These are phyloP conservation scores for Zele albiditarsus DNA, from an alignment of 2,888 invertebrate genomes.

Conservation along the genomic window DNA sequence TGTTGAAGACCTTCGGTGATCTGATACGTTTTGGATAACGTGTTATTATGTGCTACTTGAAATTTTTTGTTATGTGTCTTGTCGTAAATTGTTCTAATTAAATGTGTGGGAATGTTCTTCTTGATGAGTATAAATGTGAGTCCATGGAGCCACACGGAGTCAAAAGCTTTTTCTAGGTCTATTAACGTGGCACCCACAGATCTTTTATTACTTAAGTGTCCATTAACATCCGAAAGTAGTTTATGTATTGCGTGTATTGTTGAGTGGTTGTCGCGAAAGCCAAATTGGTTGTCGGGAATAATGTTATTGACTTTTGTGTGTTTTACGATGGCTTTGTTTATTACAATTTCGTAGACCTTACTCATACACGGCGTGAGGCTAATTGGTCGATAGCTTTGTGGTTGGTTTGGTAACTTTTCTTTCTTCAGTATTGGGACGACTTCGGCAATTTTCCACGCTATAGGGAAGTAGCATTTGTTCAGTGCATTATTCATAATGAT, in stretches of 20 bases:
- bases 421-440: too few relatives aligned
- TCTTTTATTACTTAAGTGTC: neutral
- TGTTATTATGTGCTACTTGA: neutral
- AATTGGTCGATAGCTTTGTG: too few relatives aligned
- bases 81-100: slow-evolving; percentile 18
- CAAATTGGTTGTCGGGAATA: slow-evolving; percentile 32
- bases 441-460: too few relatives aligned
- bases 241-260: slow-evolving; percentile 30
- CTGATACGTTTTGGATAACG: neutral
- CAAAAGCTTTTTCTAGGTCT: slow-evolving; percentile 36
- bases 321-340: neutral
- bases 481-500: neutral
- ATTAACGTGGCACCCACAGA: slow-evolving; percentile 23
- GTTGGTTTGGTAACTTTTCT: too few relatives aligned
- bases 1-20: slow-evolving; percentile 37
- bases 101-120: slow-evolving; percentile 16
- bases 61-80: slow-evolving; percentile 24
- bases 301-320: neutral
- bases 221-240: slow-evolving; percentile 22
- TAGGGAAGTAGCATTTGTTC: too few relatives aligned
- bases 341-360: too few relatives aligned
- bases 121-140: slow-evolving; percentile 18
- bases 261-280: slow-evolving; percentile 26
- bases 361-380: too few relatives aligned
- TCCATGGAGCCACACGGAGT: slow-evolving; percentile 32